Base-by-base conservation (phyloP, 2,888 invertebrate genomes). In the Kuschelorhynchus macadamiae region DNA sequence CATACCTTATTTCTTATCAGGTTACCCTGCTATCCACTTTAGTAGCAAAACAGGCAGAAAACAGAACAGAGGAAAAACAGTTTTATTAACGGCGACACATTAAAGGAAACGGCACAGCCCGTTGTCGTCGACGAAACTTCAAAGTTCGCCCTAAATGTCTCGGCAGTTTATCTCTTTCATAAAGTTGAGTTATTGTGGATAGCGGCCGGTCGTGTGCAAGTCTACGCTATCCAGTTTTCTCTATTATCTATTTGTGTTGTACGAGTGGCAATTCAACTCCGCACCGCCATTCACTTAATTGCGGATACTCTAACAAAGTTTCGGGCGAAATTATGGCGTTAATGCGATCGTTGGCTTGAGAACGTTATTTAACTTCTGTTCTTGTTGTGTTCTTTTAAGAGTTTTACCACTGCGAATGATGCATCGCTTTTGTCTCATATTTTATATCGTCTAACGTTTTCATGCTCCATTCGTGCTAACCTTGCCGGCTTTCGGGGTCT, bases 141-240 rank as follows among this genome's bases (percentile, higher is more conserved):
- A 59, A 59, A 59, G 59, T 65, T 65, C 21, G 55, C 44, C 42
- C 44, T 46, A 60, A 66, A 66, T 60, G 59, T 66, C 66, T 53
- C 53, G 32, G 44, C 53, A 44, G 53, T 66, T 66, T 66, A 66
- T 66, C 66, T 66, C 66, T 52, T 66, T 66, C 66, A 66, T 60
- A 66, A 66, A 52, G 66, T 66, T 60, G 60, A 66, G 59, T 66
- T 66, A 66, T 60, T 44, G 66, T 53, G 66, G 53, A 53, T 66
- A 52, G 60, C 60, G 59, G 60, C 53, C 36, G 60, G 66, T 66
- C 44, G 44, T n/a, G n/a, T 46, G 66, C 66, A 60, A 66, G 52
- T 60, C 57, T 20, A 14, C 11, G 53, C 36, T 52, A 65, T 65
- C 55, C 66, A 60, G 53, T 60, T 55, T 66, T 66, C 46, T 66